Percentiles rank a stretch among this genome's conserved stretches.
phyloP scores from a whole-genome alignment of 2,113 vertebrate genomes.

The Labrus mixtus region DNA sequence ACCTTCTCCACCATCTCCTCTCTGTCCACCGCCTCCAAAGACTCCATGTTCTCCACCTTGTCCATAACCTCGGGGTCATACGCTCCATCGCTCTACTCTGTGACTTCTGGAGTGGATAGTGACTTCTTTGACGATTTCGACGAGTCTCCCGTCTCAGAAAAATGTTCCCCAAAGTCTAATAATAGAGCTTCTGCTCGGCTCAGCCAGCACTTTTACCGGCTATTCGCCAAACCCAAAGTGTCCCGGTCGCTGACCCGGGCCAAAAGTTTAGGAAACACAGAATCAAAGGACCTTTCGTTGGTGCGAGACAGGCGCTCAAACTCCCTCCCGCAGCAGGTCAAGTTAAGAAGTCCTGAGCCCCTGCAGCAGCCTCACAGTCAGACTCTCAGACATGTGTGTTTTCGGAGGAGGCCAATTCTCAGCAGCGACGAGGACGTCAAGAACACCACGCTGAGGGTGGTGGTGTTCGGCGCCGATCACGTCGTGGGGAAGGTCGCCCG shows the following conservation, averaged over 20 bases:
- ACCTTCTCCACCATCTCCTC: conserved; percentile 84
- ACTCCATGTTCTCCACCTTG: conserved; percentile 87
- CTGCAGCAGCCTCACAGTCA: conserved; percentile 31
- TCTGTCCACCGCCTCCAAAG: conserved; percentile 84
- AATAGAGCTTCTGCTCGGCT: conserved; percentile 77
- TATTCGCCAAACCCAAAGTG: conserved; percentile 90
- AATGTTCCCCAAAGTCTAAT: conserved; percentile 39
- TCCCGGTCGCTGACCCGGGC: conserved; percentile 84
- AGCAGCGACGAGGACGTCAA: conserved; percentile 90
- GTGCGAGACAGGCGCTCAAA: conserved; percentile 89
- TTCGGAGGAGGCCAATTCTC: conserved; percentile 89
- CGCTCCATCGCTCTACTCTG: conserved; percentile 87
- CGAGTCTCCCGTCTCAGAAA: conserved; percentile 75
- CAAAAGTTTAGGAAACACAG: conserved; percentile 88
- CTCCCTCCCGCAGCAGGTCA: conserved; percentile 90
- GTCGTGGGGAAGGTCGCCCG: conserved; percentile 94
- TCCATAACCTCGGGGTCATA: conserved; percentile 83
- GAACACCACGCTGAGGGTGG: conserved; percentile 87
- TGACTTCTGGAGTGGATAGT: conserved; percentile 90
- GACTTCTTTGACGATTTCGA: conserved; percentile 92
- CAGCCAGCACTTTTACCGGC: conserved; percentile 86
- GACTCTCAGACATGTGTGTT: conserved; percentile 79
- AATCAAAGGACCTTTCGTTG: conserved; percentile 64
- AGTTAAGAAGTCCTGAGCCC: conserved; percentile 61
- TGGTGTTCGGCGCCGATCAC: conserved; percentile 96